Evolutionary conservation across 2,797 vertebrate genomes (phyloP).

Genomic region (Oceanodroma leucorhoa): DNA sequence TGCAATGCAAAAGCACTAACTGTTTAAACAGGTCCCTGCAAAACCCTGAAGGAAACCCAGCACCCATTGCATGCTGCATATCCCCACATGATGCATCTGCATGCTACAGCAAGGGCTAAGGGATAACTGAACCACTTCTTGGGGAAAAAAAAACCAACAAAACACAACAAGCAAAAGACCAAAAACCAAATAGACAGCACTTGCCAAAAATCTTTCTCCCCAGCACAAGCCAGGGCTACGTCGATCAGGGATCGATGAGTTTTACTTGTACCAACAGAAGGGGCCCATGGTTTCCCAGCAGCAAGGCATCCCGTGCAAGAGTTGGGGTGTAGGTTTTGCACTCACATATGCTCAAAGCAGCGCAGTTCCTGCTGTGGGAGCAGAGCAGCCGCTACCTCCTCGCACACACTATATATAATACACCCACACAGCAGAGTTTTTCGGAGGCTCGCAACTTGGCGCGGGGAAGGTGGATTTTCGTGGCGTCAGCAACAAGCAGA

Average conservation of each 20-base stretch:
- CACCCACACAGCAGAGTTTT: neutral
- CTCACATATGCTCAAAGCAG: neutral
- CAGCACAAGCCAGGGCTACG: accelerated
- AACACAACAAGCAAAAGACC: too few species aligned
- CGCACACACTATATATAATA: neutral
- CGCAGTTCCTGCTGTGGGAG: neutral
- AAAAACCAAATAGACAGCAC: neutral
- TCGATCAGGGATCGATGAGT: neutral
- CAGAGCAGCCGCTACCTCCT: neutral
- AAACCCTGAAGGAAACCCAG: neutral
- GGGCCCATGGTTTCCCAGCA: neutral
- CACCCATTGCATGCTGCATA: neutral
- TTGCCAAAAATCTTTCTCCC: neutral
- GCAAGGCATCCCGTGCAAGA: accelerated
- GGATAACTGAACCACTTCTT: neutral
- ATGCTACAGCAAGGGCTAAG: neutral
- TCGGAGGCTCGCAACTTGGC: neutral
- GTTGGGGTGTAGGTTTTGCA: neutral
- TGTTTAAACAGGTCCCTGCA: neutral
- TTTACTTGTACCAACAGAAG: neutral
- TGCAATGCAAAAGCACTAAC: neutral
- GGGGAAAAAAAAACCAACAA: too few species aligned
- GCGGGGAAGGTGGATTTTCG: neutral
- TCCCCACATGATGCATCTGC: neutral
- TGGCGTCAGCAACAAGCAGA: neutral